Base-by-base conservation (phyloP, 2,113 vertebrate genomes). In the Donacobius atricapilla region DNA sequence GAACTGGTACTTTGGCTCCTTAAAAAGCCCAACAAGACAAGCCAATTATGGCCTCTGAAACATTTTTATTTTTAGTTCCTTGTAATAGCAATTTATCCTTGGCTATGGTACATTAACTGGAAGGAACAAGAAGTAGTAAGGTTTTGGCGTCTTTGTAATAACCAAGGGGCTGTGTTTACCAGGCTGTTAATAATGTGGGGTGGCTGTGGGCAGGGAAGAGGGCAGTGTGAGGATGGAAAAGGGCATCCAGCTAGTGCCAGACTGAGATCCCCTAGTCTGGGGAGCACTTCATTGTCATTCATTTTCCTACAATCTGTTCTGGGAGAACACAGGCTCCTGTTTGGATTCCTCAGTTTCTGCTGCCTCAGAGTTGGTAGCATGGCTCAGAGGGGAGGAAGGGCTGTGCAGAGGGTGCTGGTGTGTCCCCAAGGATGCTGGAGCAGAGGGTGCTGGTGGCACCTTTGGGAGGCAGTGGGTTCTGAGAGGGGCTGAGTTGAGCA, bases 11-110 rank as follows among this genome's bases (percentile, higher is more conserved):
- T 97, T 98, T 97, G 96, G 97, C 95, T 98, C 93, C 87, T 92
- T 97, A 95, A 98, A 97, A 98, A 98, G 95, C 97, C 94, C 97
- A 97, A 98, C 97, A 98, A 98, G 98, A 98, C 97, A 98, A 98
- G 97, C 93, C 97, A 98, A 98, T 97, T 97, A 96, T 33, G 60
- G 90, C 93, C 91, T 95, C 94, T 93, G 97, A 97, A 98, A 98
- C 93, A 97, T 96, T 95, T 97, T 98, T 98, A 97, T 98, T 98
- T 97, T 97, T 97, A 97, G 97, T 97, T 98, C 94, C 96, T 97
- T 97, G 81, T 97, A 98, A 98, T 98, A 98, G 97, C 93, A 92
- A 95, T 97, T 97, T 96, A 97, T 98, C 96, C 96, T 97, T 78
- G 94, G 94, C 90, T 95, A 97, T 94, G 97, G 90, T 97, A 97